phyloP scores from a whole-genome alignment of 2,797 vertebrate genomes.

The Platyrinchus mystaceus region DNA sequence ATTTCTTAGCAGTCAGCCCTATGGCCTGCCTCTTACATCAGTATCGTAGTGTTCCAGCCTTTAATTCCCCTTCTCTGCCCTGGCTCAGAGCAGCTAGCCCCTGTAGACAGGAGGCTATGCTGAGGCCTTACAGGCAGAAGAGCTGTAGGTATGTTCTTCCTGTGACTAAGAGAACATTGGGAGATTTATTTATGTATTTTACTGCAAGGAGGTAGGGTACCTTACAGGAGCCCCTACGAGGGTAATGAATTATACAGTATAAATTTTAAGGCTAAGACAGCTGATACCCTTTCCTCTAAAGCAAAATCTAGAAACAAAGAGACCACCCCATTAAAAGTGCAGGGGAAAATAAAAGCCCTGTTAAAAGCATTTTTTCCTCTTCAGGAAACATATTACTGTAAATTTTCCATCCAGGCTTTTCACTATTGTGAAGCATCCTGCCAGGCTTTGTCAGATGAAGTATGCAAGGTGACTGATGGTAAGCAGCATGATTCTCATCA shows the following conservation, averaged over 20 bases:
- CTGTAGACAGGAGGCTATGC: not conserved
- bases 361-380: not conserved
- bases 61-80: not conserved
- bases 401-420: not conserved
- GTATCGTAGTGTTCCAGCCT: not conserved
- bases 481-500: not conserved
- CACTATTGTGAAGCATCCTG: not conserved
- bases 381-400: not conserved
- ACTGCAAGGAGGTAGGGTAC: not conserved
- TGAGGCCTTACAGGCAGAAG: not conserved
- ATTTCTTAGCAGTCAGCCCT: not conserved
- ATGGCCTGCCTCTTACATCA: not conserved
- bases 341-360: fast-evolving
- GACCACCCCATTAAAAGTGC: not conserved
- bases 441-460: not conserved
- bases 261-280: not conserved
- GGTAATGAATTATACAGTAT: not conserved
- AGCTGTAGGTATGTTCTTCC: not conserved
- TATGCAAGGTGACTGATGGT: not conserved
- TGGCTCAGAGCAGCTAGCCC: fast-evolving
- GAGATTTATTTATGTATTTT: not conserved
- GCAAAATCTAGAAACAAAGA: not conserved
- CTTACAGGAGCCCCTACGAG: not conserved
- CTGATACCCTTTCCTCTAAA: not conserved
- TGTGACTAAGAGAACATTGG: not conserved